A percentile compares a stretch with the other conserved stretches of the same genome.
phyloP scores from a whole-genome alignment of 2,888 invertebrate species.

The Drosophila anomalipes region DNA sequence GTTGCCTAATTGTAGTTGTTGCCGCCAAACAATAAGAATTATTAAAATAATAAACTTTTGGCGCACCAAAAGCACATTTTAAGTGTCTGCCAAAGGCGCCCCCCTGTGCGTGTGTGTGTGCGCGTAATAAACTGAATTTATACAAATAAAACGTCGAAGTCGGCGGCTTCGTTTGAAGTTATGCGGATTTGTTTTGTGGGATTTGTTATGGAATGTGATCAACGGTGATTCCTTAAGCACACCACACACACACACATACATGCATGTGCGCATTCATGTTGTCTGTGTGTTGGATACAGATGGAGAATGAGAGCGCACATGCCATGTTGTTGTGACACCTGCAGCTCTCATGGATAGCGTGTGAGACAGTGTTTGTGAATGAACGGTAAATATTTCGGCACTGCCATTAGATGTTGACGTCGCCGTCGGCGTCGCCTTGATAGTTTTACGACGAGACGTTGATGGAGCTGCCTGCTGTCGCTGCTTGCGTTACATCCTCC shows the following conservation, averaged over 20 bases:
- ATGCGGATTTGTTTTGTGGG: conserved; percentile 57
- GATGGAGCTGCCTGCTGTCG: conserved; percentile 24
- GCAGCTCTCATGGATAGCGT: conserved; percentile 38
- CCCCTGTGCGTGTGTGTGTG: conserved; percentile 22
- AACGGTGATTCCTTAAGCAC: conserved; percentile 50
- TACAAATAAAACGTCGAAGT: conserved; percentile 71
- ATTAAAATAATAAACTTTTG: conserved; percentile 75
- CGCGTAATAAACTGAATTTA: conserved; percentile 73
- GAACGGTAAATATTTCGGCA: conserved; percentile 37
- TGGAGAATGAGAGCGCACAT: conserved; percentile 8
- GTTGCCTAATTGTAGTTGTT: conserved; percentile 45
- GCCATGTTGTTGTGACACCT: conserved; percentile 60
- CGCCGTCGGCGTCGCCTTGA: conserved; percentile 31
- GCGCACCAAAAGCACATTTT: conserved; percentile 67
- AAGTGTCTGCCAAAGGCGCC: conserved; percentile 60
- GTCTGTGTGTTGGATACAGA: conserved; percentile 1
- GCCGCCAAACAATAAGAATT: conserved; percentile 64
- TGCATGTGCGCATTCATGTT: not conserved
- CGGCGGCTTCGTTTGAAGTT: conserved; percentile 62
- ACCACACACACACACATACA: not conserved
- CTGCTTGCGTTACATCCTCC: not conserved
- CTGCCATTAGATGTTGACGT: conserved; percentile 56
- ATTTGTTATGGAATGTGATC: conserved; percentile 60
- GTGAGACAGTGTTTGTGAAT: conserved; percentile 21
- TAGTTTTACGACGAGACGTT: conserved; percentile 46